Base-by-base conservation (phyloP, 2,888 invertebrate genomes). In the Pecten maximus region DNA sequence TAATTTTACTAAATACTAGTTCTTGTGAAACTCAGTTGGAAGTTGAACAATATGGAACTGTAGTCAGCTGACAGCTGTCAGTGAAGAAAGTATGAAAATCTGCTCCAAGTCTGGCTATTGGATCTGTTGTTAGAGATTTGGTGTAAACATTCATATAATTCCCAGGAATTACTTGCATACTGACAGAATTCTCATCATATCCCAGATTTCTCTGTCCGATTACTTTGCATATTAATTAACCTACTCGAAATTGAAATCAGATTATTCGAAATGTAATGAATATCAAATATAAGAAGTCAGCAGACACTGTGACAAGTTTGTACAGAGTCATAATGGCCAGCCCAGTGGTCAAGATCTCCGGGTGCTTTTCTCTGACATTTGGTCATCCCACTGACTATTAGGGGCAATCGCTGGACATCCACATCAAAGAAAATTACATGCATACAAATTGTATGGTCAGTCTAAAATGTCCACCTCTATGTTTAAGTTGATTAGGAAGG, bases 381-480 rank as follows among this genome's bases (percentile, higher is more conserved):
- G 74, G 74, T 28, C 74, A 74, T 74, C 74, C 74, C 12, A 74
- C 74, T 12, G 35, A 35, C 35, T 10, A 74, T 74, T 23, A 74
- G 12, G 74, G 74, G 12, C 74, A 74, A 74, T 74, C 35, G 10
- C 74, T 74, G 74, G 74, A 74, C 74, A 74, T 8, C 28, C 74
- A 74, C 74, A 35, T 74, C 74, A 74, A 74, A 74, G 74, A 28
- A 74, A 74, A 74, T 74, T 35, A 74, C 74, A 74, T 74, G 74
- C 74, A 74, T 74, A 74, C 74, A 74, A 74, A 74, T 74, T 74
- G 74, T 74, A 74, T 74, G 74, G 74, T 74, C 74, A 74, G 74
- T 74, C 74, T 12, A 15, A 74, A 74, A 74, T 28, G 74, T 74
- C 74, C 74, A 74, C 74, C 74, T 74, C 74, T 74, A 6, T 74